Evolutionary conservation across 2,888 invertebrate genomes (phyloP).

Genomic region (Epiblema foenella): DNA sequence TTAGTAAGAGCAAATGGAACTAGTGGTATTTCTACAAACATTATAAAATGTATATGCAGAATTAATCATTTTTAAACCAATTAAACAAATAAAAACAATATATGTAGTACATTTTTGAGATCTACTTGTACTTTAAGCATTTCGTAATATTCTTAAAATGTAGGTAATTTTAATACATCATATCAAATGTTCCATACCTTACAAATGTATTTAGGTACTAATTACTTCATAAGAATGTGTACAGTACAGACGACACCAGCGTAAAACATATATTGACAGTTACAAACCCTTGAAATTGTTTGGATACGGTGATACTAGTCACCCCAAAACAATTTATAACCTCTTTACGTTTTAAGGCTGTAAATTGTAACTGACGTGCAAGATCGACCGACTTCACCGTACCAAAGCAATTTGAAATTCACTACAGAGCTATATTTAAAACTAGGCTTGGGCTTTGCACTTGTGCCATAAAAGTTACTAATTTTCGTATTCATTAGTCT

Average conservation of each 20-base stretch:
- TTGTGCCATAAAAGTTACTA: background rate
- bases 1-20: background rate
- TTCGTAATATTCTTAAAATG: conserved; percentile 45
- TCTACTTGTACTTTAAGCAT: conserved; percentile 62
- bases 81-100: conserved; percentile 17
- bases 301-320: too few relatives aligned
- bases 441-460: background rate
- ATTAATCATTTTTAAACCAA: conserved; percentile 3
- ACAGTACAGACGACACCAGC: conserved; percentile 15
- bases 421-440: background rate
- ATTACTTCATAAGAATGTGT: conserved; percentile 56
- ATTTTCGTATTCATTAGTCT: background rate
- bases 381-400: too few relatives aligned
- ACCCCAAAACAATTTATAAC: too few relatives aligned
- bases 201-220: conserved; percentile 51
- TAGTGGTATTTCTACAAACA: background rate
- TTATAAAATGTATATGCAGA: background rate
- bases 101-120: conserved; percentile 54
- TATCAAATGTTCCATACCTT: conserved; percentile 44
- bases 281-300: background rate
- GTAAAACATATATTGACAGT: conserved; percentile 2
- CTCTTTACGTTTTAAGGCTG: too few relatives aligned
- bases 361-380: too few relatives aligned
- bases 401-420: too few relatives aligned
- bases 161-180: conserved; percentile 48